Evolutionary conservation across 2,888 invertebrate genomes (phyloP), one percentile per base, ranked within the genome.

Genomic region (Nemotelus pantherinus): DNA sequence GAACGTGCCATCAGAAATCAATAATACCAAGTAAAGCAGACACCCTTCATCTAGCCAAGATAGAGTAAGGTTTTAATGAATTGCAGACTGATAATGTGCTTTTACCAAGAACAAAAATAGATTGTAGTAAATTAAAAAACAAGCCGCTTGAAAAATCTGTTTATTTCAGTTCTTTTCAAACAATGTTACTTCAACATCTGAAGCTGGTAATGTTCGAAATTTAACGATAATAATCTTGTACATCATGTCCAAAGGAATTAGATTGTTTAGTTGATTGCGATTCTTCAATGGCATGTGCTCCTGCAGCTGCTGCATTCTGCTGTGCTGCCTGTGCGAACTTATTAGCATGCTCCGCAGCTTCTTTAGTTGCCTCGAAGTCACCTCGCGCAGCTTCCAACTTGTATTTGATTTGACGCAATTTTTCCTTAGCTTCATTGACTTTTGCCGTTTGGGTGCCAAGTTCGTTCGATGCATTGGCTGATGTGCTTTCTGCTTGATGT

Each of bases 391-490:
- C 90, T 68, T 89, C 89, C 48, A 93, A 87, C 82, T 93, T 92
- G 60, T 92, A 92, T 79, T 90, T 90, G 41, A 93, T 87, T 1
- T 91, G 88, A 78, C 90, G 89, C 9, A 92, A 87, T 57, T 92
- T 85, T 81, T 92, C 91, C 77, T 91, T 89, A 0, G 93, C 93
- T 0, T 91, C 89, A 10, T 93, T 93, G 2, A 93, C 91, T 93
- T 93, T 93, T 41, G 92, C 90, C 92, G 91, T 0, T 41, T 93
- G 91, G 82, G 92, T 92, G 0, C 91, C 90, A 0, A 93, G 92
- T 2, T 92, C 92, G 80, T 92, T 91, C 78, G 90, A 89, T 0
- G 93, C 92, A 83, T 92, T 92, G 79, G 92, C 92, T 0, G 91
- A 89, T 1, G 57, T 53, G 7, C 41, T 3, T 39, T 74, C 74